Evolutionary conservation across 2,888 invertebrate genomes (phyloP).

Genomic region (Noctua fimbriata): DNA sequence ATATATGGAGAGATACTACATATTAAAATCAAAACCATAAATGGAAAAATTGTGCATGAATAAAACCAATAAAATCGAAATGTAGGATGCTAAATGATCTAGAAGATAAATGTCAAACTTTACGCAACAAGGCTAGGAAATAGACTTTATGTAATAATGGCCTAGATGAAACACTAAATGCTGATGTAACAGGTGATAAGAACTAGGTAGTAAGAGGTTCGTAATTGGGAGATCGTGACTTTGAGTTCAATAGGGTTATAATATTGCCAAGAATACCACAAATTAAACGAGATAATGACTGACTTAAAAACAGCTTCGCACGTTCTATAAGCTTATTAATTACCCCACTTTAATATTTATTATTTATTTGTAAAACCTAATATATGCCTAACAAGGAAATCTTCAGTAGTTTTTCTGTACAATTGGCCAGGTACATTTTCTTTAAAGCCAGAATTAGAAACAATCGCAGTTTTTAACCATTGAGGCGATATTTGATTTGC

Average conservation of each 20-base stretch:
- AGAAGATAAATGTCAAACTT: conserved; percentile 46
- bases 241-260: conserved; percentile 10
- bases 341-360: background rate
- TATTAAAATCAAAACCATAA: background rate
- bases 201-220: conserved; percentile 25
- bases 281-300: background rate
- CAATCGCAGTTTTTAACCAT: background rate
- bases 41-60: background rate
- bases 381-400: background rate
- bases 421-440: background rate
- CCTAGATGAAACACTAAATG: conserved; percentile 38
- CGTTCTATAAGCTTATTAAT: background rate
- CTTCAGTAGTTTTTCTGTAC: background rate
- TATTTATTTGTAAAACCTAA: background rate
- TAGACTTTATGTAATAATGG: conserved; percentile 44
- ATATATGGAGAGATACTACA: background rate
- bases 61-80: conserved; percentile 7
- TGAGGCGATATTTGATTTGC: background rate
- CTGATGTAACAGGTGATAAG: conserved; percentile 44
- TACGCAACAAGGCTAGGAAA: conserved; percentile 45
- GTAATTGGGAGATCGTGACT: conserved; percentile 25
- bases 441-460: background rate
- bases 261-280: background rate
- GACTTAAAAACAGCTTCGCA: background rate
- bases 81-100: conserved; percentile 23